These are phyloP conservation scores for Zaprionus camerounensis DNA, from an alignment of 1,140 invertebrate species.

Conservation along the genomic window DNA sequence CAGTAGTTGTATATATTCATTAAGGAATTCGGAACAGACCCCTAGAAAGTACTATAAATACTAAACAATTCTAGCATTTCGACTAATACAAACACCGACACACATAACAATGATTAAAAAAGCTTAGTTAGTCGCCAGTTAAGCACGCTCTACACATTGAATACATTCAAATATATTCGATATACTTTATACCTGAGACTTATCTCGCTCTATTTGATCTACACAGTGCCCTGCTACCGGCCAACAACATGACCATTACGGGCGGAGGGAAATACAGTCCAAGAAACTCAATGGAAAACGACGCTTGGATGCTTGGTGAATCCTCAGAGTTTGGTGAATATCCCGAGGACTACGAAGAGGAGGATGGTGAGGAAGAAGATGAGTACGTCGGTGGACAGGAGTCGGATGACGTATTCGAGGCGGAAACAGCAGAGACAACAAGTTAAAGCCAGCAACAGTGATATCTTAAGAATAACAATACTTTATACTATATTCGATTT, in stretches of 20 bases:
- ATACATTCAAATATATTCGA: slow-evolving; percentile 1
- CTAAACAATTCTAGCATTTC: slow-evolving; percentile 14
- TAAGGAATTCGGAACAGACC: neutral
- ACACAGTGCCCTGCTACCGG: slow-evolving; percentile 59
- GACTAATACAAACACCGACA: slow-evolving; percentile 28
- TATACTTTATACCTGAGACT: slow-evolving; percentile 9
- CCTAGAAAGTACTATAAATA: neutral
- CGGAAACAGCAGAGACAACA: slow-evolving; percentile 53
- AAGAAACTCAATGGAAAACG: slow-evolving; percentile 77
- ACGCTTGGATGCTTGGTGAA: slow-evolving; percentile 79
- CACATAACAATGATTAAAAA: slow-evolving; percentile 28
- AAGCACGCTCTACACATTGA: slow-evolving; percentile 39
- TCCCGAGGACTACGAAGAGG: slow-evolving; percentile 62
- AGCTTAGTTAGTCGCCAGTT: slow-evolving; percentile 47
- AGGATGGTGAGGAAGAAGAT: slow-evolving; percentile 43
- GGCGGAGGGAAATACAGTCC: slow-evolving; percentile 68
- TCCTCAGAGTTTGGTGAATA: slow-evolving; percentile 70
- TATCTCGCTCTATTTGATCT: neutral
- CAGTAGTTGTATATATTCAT: slow-evolving; percentile 9
- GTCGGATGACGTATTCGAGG: slow-evolving; percentile 71
- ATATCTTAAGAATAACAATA: slow-evolving; percentile 68
- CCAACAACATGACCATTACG: slow-evolving; percentile 73
- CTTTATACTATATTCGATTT: slow-evolving; percentile 62
- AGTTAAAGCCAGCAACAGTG: slow-evolving; percentile 72
- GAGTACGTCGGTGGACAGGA: slow-evolving; percentile 55